A percentile compares a stretch with the other conserved stretches of the same genome.
Conservation (phyloP, 2,888 invertebrate species). For the Arge pagana region DNA sequence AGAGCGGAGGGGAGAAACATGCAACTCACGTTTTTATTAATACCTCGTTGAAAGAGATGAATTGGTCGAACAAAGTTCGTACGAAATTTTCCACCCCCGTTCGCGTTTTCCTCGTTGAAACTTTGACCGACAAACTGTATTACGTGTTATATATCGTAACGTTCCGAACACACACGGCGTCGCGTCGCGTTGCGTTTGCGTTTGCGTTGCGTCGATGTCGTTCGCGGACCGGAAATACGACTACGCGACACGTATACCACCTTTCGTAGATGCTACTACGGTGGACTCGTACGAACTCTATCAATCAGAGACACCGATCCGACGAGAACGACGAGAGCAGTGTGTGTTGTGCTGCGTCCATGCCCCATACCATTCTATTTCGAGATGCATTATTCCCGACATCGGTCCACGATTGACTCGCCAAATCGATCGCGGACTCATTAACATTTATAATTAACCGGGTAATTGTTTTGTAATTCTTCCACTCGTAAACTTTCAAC, state of each 20-base stretch:
- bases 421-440: conserved; percentile 58
- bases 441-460: conserved; percentile 57
- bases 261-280: conserved; percentile 3
- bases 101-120: too few relatives aligned
- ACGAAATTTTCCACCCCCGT: too few relatives aligned
- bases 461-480: conserved; percentile 27
- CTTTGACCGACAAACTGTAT: too few relatives aligned
- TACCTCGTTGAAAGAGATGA: too few relatives aligned
- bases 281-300: conserved; percentile 4
- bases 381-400: conserved; percentile 54
- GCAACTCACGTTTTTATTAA: too few relatives aligned
- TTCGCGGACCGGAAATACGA: conserved; percentile 9
- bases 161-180: too few relatives aligned
- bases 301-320: conserved; percentile 17
- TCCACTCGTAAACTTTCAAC: too few relatives aligned
- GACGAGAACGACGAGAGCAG: background rate
- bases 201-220: too few relatives aligned
- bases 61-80: too few relatives aligned
- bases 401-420: conserved; percentile 50
- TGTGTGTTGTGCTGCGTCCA: conserved; percentile 11
- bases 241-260: conserved; percentile 1
- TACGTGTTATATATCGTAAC: too few relatives aligned
- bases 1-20: too few relatives aligned
- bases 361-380: conserved; percentile 49
- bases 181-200: too few relatives aligned